Conservation (phyloP, 2,888 invertebrate species). For the Nemoura dubitans region DNA sequence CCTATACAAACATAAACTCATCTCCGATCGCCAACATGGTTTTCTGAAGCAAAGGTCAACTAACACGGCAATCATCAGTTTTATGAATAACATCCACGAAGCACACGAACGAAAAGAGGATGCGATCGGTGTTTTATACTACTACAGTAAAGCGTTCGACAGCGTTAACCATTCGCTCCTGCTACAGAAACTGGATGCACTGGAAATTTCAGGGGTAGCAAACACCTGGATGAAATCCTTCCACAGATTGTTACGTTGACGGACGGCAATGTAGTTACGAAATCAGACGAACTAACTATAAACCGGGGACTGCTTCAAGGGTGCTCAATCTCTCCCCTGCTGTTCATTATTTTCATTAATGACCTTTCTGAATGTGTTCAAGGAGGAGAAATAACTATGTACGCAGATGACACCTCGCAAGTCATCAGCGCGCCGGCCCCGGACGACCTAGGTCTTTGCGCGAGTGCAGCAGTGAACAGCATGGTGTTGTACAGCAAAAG, state of each 20-base stretch:
- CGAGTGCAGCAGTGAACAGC: background rate
- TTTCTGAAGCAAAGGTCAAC: background rate
- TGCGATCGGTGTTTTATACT: background rate
- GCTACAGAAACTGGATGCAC: background rate
- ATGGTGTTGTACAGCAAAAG: background rate
- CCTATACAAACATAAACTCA: background rate
- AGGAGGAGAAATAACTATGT: background rate
- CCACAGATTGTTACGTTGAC: background rate
- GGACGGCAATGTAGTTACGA: no score
- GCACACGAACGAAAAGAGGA: background rate
- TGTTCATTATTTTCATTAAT: background rate
- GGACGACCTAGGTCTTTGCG: background rate
- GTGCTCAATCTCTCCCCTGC: background rate
- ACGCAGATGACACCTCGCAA: background rate
- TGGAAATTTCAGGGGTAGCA: background rate
- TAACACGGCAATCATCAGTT: background rate
- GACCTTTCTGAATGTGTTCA: background rate
- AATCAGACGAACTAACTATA: background rate
- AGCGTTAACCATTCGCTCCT: no score
- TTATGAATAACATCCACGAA: background rate
- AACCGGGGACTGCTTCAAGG: background rate
- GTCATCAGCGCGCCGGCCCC: background rate
- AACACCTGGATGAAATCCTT: slow-evolving; percentile 14
- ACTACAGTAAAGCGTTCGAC: slow-evolving; percentile 4
- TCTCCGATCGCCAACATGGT: background rate